Evolutionary conservation across 92 coral and sea anemone genomes (phyloP), one percentile per base, ranked within the genome.

Genomic region (Bergia sp.): DNA sequence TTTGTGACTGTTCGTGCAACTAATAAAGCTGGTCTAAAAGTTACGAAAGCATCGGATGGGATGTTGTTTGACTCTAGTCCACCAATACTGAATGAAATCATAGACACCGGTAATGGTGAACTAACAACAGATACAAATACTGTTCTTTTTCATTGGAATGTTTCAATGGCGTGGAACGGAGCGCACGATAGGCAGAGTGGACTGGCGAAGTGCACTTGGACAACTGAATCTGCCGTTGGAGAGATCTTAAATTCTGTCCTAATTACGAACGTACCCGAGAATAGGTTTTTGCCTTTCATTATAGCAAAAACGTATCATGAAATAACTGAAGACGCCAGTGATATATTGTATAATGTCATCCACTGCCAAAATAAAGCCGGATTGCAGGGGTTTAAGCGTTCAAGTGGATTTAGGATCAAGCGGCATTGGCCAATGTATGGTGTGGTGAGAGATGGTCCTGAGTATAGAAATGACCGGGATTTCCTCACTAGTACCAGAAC

Each of bases 1-100:
- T 89, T 82, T 57, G 88, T 87, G 1, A 82, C 91, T 47, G 91
- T 89, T 3, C 82, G 78, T 6, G 88, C 77, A 23, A 82, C 83
- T 4, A 89, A 89, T 55, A n/a, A 41, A 38, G 91, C 91, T 20
- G 91, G 91, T 21, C 88, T 89, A 3, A 73, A 23, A 16, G 42
- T 36, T 18, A 8, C 18, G 45, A 37, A 38, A 16, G 16, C 77
- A 38, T 73, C 77, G 2, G 77, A 73, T 6, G 77, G 77, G 9
- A 73, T 73, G 77, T 38, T 73, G 43, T 73, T 73, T 3, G 77
- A 73, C 44, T 37, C 20, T 38, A 73, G 42, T 37, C 77, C 77
- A 38, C 77, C 77, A 10, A 7, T 73, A 37, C 8, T 73, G 21
- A 21, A 5, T 37, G 1, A 37, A 37, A 12, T 73, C 77, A 36